Evolutionary conservation across 2,888 invertebrate genomes (phyloP).

Genomic region (Cerastis rubricosa): DNA sequence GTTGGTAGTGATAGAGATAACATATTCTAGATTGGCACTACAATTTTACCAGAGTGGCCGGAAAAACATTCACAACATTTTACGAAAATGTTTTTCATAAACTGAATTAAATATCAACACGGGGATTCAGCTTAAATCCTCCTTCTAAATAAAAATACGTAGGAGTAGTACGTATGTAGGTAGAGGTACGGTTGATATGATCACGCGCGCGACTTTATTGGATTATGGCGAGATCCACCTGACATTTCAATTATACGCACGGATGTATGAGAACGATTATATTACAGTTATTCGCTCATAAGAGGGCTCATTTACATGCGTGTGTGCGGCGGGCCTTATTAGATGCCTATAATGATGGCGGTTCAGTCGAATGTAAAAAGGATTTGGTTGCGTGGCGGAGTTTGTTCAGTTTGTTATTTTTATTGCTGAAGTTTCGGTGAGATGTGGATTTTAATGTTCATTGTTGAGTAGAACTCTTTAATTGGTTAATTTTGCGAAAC

Average conservation of each 20-base stretch:
- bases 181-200: conserved; percentile 44
- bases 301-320: conserved; percentile 52
- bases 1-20: background rate
- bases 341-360: conserved; percentile 34
- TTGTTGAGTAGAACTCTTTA: background rate
- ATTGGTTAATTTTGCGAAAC: background rate
- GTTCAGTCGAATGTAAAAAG: conserved; percentile 48
- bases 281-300: conserved; percentile 53
- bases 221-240: conserved; percentile 67
- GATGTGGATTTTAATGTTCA: conserved; percentile 16
- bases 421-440: conserved; percentile 41
- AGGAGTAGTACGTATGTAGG: conserved; percentile 11
- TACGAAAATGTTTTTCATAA: conserved; percentile 34
- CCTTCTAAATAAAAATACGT: conserved; percentile 51
- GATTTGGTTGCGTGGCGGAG: conserved; percentile 33
- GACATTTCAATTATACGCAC: conserved; percentile 70
- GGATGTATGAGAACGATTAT: conserved; percentile 59
- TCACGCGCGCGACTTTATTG: conserved; percentile 66
- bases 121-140: conserved; percentile 24
- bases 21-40: background rate
- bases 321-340: conserved; percentile 42
- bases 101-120: conserved; percentile 50
- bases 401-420: conserved; percentile 28
- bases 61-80: conserved; percentile 25
- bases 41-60: conserved; percentile 11